Evolutionary conservation across 2,113 vertebrate species (phyloP).

Genomic region (Dipodomys stephensi): DNA sequence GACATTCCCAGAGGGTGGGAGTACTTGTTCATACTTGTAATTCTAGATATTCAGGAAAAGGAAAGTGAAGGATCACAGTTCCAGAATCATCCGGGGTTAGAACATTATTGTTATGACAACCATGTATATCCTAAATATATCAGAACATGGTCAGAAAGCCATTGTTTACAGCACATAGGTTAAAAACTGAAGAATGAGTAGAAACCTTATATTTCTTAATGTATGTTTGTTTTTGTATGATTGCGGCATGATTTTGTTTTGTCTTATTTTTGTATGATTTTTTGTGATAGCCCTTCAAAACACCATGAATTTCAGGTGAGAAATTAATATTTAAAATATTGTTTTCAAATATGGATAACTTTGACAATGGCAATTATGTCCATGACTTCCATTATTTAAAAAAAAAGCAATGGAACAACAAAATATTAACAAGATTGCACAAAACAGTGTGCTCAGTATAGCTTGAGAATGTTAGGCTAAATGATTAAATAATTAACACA

Average conservation of each 20-base stretch:
- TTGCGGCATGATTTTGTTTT: not conserved
- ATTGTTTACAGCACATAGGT: not conserved
- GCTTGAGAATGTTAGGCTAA: too few species aligned
- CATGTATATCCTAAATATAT: not conserved
- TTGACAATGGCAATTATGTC: not conserved
- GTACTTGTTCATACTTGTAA: too few species aligned
- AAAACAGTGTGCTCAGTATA: too few species aligned
- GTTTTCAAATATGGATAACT: not conserved
- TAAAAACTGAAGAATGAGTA: not conserved
- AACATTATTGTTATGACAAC: not conserved
- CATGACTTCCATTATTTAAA: not conserved
- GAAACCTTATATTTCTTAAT: not conserved
- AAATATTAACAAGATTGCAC: too few species aligned
- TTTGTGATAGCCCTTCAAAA: not conserved
- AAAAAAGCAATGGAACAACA: not conserved
- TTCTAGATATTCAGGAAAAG: too few species aligned
- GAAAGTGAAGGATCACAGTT: too few species aligned
- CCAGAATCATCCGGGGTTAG: too few species aligned
- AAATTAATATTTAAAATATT: not conserved
- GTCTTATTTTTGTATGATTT: not conserved
- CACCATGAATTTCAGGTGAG: not conserved
- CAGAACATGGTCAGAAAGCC: not conserved
- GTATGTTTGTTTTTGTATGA: not conserved
- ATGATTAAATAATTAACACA: too few species aligned
- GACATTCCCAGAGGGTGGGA: not conserved